These are phyloP conservation scores for Subanguina moxae DNA, from an alignment of 1,140 invertebrate species.

Conservation along the genomic window DNA sequence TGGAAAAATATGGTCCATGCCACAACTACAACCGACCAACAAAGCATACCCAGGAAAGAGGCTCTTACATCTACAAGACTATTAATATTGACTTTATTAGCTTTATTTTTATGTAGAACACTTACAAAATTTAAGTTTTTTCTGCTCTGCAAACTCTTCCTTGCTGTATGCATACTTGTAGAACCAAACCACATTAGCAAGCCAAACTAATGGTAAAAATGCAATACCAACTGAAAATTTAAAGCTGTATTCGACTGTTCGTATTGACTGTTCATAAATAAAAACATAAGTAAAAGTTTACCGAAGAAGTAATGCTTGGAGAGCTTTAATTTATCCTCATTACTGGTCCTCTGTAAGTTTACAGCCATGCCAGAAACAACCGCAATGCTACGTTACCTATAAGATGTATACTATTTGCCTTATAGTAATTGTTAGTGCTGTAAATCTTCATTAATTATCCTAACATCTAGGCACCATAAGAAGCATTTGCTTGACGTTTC, in stretches of 20 bases:
- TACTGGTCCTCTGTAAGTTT: not conserved
- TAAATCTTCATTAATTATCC: too few species aligned
- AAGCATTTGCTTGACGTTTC: too few species aligned
- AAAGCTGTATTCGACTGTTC: too few species aligned
- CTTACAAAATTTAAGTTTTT: slow-evolving; percentile 11
- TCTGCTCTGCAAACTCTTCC: slow-evolving; percentile 14
- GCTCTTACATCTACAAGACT: slow-evolving; percentile 11
- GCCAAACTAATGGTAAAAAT: slow-evolving; percentile 14
- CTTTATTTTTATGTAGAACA: not conserved
- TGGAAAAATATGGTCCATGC: slow-evolving; percentile 16
- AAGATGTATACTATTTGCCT: too few species aligned
- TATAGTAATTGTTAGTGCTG: too few species aligned
- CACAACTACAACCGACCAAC: not conserved
- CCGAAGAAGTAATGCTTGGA: slow-evolving; percentile 6
- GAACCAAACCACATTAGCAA: slow-evolving; percentile 17
- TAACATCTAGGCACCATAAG: too few species aligned
- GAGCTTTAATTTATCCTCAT: not conserved
- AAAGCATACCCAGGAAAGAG: slow-evolving; percentile 4
- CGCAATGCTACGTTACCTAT: too few species aligned
- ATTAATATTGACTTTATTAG: not conserved
- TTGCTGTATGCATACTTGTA: slow-evolving; percentile 14
- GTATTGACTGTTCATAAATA: not conserved
- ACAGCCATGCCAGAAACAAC: not conserved
- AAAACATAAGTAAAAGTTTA: not conserved
- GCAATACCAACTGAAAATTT: slow-evolving; percentile 18